These are phyloP conservation scores for Galeruca laticollis DNA, from an alignment of 2,888 invertebrate species.

Conservation along the genomic window DNA sequence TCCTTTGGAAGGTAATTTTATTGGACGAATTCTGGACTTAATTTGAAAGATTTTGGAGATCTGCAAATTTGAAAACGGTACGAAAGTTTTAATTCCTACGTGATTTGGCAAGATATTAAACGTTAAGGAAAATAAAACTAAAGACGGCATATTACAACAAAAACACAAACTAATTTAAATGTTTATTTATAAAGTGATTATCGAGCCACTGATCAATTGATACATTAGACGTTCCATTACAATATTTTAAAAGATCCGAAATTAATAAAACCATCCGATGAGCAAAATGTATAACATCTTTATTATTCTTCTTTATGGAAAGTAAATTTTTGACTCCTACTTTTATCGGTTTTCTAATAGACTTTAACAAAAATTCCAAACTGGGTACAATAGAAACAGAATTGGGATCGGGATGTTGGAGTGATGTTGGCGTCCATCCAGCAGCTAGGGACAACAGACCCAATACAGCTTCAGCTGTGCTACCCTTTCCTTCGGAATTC, in stretches of 20 bases:
- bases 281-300: background rate
- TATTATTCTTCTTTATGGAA: background rate
- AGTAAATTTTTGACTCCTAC: background rate
- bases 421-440: slow-evolving; percentile 31
- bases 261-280: background rate
- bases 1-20: too few relatives aligned
- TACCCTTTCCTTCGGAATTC: slow-evolving; percentile 19
- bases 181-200: too few relatives aligned
- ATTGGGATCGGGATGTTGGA: slow-evolving; percentile 12
- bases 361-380: background rate
- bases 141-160: too few relatives aligned
- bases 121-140: too few relatives aligned
- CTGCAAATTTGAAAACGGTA: too few relatives aligned
- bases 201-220: background rate
- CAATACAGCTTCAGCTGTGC: slow-evolving; percentile 22
- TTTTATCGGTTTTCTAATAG: background rate
- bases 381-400: background rate
- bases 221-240: background rate
- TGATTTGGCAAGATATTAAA: too few relatives aligned
- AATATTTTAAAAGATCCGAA: background rate
- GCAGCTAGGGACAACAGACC: slow-evolving; percentile 18
- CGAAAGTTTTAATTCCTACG: too few relatives aligned
- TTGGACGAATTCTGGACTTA: too few relatives aligned
- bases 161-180: background rate
- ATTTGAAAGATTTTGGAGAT: too few relatives aligned